Base-by-base conservation (phyloP, 2,797 vertebrate genomes). In the Eulemur albifrons region DNA sequence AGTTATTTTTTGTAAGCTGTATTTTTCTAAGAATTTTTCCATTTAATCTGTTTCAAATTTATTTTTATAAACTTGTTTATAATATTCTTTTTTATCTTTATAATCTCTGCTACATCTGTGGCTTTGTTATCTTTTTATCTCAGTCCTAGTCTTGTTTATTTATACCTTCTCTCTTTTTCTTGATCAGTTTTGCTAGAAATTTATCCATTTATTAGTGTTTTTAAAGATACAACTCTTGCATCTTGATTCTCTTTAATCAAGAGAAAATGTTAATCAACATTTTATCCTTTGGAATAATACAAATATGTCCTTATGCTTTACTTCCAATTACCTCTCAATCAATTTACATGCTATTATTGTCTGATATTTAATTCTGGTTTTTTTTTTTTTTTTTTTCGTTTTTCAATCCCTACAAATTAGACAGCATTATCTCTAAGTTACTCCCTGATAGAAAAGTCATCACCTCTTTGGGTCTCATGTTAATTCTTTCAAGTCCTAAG, bases 41-140 rank as follows among this genome's bases (percentile, higher is more conserved):
- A 80, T 69, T 93, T 96, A 18, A 59, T 43, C 38, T 73, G 18
- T 94, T 77, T 92, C 30, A 81, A 75, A 48, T 73, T 80, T 88
- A 61, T 59, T 88, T 84, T 87, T 86, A 43, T 48, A 75, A 95
- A 30, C 30, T 77, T 86, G 9, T 32, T 93, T 20, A 80, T 43
- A 82, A 32, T 59, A 69, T 73, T 59, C 9, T 63, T 69, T 79
- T 81, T 92, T 38, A 72, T 90, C 21, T 76, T 57, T 72, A n/a
- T 75, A 88, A 72, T 89, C 67, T 95, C 85, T 93, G 6, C 14
- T 90, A 8, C 10, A 43, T 84, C 38, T 63, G 40, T 95, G 63
- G 15, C 72, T 95, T 83, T 12, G 57, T 80, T 17, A 17, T 61
- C 43, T 79, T 50, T 57, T 77, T 35, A 65, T 50, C 45, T 79